Percentiles rank a stretch among this genome's conserved stretches.
Evolutionary conservation across 2,888 invertebrate genomes (phyloP).

Genomic region (Trichacis sp.): DNA sequence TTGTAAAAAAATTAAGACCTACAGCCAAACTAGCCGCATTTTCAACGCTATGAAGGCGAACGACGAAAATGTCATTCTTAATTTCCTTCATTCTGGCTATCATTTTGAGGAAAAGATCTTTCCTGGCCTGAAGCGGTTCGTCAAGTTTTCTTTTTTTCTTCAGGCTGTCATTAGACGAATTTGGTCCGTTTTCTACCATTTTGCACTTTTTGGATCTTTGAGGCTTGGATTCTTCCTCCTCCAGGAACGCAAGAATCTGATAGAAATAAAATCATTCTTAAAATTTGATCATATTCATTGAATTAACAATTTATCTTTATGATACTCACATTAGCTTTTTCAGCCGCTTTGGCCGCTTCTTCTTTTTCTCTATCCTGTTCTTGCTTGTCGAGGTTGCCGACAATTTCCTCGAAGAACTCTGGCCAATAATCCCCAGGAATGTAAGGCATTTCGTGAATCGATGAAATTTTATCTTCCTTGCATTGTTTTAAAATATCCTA

Average conservation of each 20-base stretch:
- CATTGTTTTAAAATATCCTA: constrained; percentile 97
- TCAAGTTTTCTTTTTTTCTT: constrained; percentile 98
- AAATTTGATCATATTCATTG: too few relatives aligned
- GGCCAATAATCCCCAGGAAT: constrained; percentile 99
- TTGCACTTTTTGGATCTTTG: too few relatives aligned
- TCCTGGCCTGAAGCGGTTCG: constrained; percentile 95
- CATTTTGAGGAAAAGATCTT: constrained; percentile 96
- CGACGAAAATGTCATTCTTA: constrained; percentile 99
- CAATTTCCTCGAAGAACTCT: constrained; percentile 98
- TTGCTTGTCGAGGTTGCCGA: constrained; percentile 98
- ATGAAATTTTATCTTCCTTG: constrained; percentile 94
- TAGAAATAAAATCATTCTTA: too few relatives aligned
- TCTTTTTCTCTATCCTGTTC: constrained; percentile 96
- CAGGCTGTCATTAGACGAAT: too few relatives aligned
- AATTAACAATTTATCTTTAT: too few relatives aligned
- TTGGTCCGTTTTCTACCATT: constrained; percentile 97
- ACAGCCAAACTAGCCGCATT: constrained; percentile 91
- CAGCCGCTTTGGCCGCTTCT: constrained; percentile 94
- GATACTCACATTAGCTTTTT: constrained; percentile 70
- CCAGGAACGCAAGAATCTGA: constrained; percentile 84
- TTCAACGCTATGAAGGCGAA: constrained; percentile 95
- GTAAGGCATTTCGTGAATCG: constrained; percentile 95
- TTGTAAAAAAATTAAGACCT: constrained; percentile 68
- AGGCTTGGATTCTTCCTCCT: constrained; percentile 87
- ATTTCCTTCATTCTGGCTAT: constrained; percentile 99